Evolutionary conservation across 2,797 vertebrate species (phyloP).

Genomic region (Cygnus olor): DNA sequence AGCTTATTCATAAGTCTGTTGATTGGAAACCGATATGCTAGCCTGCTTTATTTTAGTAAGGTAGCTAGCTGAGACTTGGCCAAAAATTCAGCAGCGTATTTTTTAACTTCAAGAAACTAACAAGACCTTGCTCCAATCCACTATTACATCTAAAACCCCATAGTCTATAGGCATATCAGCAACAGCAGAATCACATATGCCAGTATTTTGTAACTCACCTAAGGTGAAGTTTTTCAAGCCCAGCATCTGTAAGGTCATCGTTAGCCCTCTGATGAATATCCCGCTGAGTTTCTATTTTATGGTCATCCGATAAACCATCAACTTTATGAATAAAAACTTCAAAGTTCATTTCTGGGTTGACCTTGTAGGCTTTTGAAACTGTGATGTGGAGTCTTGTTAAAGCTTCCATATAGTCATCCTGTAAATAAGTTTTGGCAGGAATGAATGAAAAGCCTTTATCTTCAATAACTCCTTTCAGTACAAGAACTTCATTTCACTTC

Average conservation of each 20-base stretch:
- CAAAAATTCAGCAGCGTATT: neutral
- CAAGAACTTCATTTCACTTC: neutral
- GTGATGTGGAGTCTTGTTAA: slow-evolving; percentile 96
- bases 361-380: slow-evolving; percentile 96
- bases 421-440: slow-evolving; percentile 64
- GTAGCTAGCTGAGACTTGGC: neutral
- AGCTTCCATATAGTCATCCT: slow-evolving; percentile 99
- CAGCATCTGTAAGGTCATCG: slow-evolving; percentile 96
- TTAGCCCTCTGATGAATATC: slow-evolving; percentile 99
- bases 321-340: slow-evolving; percentile 99
- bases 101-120: neutral
- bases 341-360: slow-evolving; percentile 99
- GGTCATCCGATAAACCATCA: slow-evolving; percentile 97
- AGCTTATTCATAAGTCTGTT: neutral
- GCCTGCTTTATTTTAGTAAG: neutral
- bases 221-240: slow-evolving; percentile 97
- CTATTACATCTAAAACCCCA: neutral
- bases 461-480: neutral
- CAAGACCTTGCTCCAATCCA: neutral
- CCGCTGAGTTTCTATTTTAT: slow-evolving; percentile 99
- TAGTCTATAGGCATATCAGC: neutral
- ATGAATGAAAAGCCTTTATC: slow-evolving; percentile 14
- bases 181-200: neutral
- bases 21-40: neutral
- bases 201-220: slow-evolving; percentile 80